A percentile compares a stretch with the other conserved stretches of the same genome.
These are phyloP conservation scores for Leptodactylus fuscus DNA, from an alignment of 2,113 vertebrate species.

Conservation along the genomic window DNA sequence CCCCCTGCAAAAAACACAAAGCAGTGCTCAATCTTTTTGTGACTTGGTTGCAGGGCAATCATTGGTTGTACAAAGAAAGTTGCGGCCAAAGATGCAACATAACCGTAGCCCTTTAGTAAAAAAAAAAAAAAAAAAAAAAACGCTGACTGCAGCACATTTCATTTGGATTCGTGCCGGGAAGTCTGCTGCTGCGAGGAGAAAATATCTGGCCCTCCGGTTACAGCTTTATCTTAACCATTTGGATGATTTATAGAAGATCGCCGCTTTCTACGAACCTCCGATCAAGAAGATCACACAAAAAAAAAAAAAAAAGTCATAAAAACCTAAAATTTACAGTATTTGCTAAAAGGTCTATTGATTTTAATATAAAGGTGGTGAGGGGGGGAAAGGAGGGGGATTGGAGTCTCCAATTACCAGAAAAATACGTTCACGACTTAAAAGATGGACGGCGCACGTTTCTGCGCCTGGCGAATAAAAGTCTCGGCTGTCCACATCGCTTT, in stretches of 20 bases:
- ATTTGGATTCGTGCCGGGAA: background rate
- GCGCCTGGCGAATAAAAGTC: background rate
- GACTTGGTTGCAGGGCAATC: no score
- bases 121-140: no score
- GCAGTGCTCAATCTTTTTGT: no score
- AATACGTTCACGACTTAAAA: background rate
- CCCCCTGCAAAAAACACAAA: no score
- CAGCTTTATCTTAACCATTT: background rate
- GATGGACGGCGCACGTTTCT: background rate
- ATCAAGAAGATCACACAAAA: background rate
- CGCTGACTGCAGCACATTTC: background rate
- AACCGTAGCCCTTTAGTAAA: no score
- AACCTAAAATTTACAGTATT: no score
- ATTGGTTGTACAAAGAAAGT: no score
- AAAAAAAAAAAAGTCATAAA: background rate
- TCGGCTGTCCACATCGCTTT: background rate
- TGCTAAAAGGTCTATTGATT: no score
- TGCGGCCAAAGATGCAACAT: no score
- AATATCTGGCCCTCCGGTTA: background rate
- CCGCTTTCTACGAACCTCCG: background rate
- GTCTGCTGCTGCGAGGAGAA: background rate
- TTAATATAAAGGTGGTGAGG: no score
- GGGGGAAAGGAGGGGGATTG: no score
- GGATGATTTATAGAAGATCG: background rate
- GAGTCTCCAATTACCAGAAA: no score